Conservation (phyloP, 2,113 vertebrate genomes). For the Felis catus region DNA sequence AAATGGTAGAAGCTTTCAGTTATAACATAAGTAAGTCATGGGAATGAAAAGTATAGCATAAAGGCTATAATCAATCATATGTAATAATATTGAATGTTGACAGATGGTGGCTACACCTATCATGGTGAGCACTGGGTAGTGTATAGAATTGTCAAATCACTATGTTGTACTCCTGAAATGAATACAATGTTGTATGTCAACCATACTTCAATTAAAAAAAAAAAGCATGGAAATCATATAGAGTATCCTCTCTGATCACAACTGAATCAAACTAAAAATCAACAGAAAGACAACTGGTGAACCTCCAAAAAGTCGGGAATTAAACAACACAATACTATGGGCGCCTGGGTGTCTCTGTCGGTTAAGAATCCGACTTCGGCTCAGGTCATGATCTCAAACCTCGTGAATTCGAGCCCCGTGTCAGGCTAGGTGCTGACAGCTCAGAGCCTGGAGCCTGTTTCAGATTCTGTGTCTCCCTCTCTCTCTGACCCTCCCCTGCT, state of each 20-base stretch:
- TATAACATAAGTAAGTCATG: not conserved
- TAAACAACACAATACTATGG: not conserved
- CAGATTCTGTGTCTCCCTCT: too few species aligned
- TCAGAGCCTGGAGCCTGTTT: too few species aligned
- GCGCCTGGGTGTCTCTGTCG: too few species aligned
- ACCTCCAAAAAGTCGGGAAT: not conserved
- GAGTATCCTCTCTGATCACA: not conserved
- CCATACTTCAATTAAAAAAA: not conserved
- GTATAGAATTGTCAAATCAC: not conserved
- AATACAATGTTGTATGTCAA: not conserved
- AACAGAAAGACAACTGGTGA: slow-evolving; percentile 4
- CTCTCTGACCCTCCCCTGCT: too few species aligned
- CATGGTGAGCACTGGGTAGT: not conserved
- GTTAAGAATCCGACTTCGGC: too few species aligned
- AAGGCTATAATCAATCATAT: not conserved
- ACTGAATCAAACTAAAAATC: not conserved
- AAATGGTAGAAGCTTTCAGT: not conserved
- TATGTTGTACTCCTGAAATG: not conserved
- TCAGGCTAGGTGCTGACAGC: too few species aligned
- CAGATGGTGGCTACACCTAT: not conserved
- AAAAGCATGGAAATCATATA: not conserved
- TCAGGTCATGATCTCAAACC: too few species aligned
- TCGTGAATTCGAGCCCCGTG: too few species aligned
- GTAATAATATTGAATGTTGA: not conserved
- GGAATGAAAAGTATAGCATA: not conserved